Base-by-base conservation (phyloP, 1,140 invertebrate genomes). In the Sarcophaga peregrina region DNA sequence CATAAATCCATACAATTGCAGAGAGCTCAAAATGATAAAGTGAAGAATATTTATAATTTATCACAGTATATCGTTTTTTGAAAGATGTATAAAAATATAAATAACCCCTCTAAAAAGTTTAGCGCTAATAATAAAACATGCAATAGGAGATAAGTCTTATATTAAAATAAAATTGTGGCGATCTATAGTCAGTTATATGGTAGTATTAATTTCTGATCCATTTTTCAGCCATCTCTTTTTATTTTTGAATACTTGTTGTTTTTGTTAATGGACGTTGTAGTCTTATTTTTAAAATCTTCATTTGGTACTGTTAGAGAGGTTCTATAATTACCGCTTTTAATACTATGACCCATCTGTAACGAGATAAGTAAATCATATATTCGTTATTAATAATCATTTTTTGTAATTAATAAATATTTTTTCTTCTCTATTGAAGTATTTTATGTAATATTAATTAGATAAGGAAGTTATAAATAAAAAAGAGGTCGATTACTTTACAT, bases 161-260 rank as follows among this genome's bases (percentile, higher is more conserved):
- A 37, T 37, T 37, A 37, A 37, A 37, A 37, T 37, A 37, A 37
- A 37, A 37, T 37, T 37, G 25, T 37, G 25, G 25, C 25, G 25
- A 37, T 37, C 25, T 37, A 54, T 54, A 3, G 52, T 68, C 6
- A 4, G 3, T 37, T 37, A 37, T 37, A 37, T 37, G 62, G n/a
- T 72, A 25, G 20, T 20, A 25, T 25, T 20, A 25, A 25, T 72
- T 72, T 6, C 17, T 72, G 9, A 37, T 37, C 4, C 25, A 37
- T 37, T 37, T 37, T 37, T 37, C 25, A 37, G 4, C 20, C 20
- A 72, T 25, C 75, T 20, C 47, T 78, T 52, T 20, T 78, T 50
- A 78, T 17, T 50, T 78, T 50, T 52, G 75, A 78, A 78, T 78
- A 78, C 75, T 78, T 25, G 47, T 78, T 52, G 75, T 17, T 37